Conservation (phyloP, 2,797 vertebrate species). For the Anomalospiza imberbis region DNA sequence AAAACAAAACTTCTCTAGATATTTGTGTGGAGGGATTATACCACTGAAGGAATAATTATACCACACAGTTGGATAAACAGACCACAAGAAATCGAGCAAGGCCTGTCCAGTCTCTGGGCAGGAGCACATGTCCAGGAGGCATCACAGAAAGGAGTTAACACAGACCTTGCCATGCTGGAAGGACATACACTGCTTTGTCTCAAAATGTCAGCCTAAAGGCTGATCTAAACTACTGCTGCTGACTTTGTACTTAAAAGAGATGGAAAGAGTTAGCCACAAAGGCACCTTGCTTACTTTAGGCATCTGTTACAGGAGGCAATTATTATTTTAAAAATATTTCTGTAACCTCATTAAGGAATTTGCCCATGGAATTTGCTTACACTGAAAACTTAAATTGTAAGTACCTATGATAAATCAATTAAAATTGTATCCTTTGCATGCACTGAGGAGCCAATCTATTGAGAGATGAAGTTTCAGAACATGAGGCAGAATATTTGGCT, state of each 20-base stretch:
- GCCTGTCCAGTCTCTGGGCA: neutral
- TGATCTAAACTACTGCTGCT: neutral
- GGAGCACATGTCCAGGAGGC: neutral
- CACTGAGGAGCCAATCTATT: neutral
- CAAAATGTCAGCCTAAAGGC: neutral
- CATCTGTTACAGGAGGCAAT: neutral
- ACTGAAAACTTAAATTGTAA: neutral
- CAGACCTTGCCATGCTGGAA: neutral
- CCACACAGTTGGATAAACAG: neutral
- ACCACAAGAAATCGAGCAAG: neutral
- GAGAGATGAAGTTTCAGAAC: neutral
- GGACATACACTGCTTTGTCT: neutral
- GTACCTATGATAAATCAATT: neutral
- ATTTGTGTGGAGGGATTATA: neutral
- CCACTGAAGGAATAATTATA: neutral
- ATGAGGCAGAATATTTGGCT: neutral
- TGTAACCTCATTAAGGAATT: neutral
- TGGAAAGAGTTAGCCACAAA: neutral
- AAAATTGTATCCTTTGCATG: neutral
- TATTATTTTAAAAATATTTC: neutral
- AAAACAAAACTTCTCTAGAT: neutral
- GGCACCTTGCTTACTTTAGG: neutral
- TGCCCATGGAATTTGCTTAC: neutral
- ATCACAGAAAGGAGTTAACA: neutral
- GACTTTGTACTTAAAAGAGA: neutral